Evolutionary conservation across 1,140 invertebrate species (phyloP).

Genomic region (Orius insidiosus): DNA sequence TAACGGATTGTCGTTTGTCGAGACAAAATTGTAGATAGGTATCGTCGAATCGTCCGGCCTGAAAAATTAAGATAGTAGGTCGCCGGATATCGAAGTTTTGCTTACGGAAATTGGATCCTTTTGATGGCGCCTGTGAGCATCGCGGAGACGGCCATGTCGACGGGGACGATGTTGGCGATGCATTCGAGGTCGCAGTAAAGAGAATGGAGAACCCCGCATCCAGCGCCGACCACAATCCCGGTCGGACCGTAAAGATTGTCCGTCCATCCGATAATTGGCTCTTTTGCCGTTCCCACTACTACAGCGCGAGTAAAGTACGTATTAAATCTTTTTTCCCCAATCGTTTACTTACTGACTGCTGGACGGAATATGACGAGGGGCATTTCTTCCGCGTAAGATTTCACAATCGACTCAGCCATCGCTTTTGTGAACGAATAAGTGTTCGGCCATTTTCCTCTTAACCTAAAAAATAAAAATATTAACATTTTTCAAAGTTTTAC

Average conservation of each 20-base stretch:
- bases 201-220: constrained; percentile 46
- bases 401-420: constrained; percentile 53
- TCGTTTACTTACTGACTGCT: constrained; percentile 40
- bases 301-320: constrained; percentile 20
- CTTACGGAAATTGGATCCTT: constrained; percentile 13
- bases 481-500: no score
- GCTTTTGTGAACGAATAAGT: constrained; percentile 75
- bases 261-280: constrained; percentile 59
- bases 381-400: constrained; percentile 42
- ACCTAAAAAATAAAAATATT: constrained; percentile 23
- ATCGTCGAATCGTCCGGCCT: constrained; percentile 12
- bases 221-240: constrained; percentile 37
- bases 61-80: constrained; percentile 2
- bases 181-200: constrained; percentile 29
- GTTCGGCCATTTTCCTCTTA: constrained; percentile 52
- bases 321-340: background rate
- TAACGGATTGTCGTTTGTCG: constrained; percentile 35
- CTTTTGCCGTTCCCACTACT: constrained; percentile 69
- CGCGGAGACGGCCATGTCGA: constrained; percentile 70
- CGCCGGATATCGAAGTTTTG: background rate
- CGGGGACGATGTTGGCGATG: constrained; percentile 69
- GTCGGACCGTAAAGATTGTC: constrained; percentile 72
- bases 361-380: constrained; percentile 57
- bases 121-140: constrained; percentile 50
- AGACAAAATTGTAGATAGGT: constrained; percentile 37